phyloP scores from a whole-genome alignment of 1,140 invertebrate genomes.

The Macrocentrus cingulum region DNA sequence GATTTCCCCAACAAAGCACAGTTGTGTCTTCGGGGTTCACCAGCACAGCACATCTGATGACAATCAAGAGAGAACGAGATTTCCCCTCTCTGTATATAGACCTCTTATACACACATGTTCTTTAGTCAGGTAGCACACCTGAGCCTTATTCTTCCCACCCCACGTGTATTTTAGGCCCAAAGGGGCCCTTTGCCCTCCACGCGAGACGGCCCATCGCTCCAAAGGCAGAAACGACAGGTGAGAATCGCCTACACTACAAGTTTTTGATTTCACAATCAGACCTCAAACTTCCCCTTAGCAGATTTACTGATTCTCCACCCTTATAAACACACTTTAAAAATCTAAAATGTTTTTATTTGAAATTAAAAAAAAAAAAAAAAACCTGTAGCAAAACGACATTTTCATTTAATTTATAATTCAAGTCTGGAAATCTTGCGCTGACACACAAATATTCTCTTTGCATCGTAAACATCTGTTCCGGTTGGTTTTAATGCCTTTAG shows the following conservation, averaged over 20 bases:
- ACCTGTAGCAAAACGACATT: not conserved
- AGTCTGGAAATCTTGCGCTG: too few species aligned
- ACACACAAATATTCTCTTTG: not conserved
- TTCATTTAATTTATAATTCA: too few species aligned
- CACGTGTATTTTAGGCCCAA: not conserved
- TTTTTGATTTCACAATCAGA: not conserved
- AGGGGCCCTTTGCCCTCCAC: not conserved
- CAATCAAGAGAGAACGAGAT: too few species aligned
- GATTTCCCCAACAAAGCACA: constrained; percentile 52
- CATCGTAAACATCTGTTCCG: constrained; percentile 15
- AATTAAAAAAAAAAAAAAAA: not conserved
- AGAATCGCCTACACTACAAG: constrained; percentile 4
- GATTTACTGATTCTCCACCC: not conserved
- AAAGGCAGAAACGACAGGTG: constrained; percentile 20
- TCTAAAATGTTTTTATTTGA: not conserved
- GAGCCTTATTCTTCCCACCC: constrained; percentile 30
- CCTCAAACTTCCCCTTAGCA: not conserved
- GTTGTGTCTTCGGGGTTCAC: constrained; percentile 42
- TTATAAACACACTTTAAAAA: too few species aligned
- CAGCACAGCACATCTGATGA: too few species aligned
- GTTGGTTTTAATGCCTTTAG: constrained; percentile 2
- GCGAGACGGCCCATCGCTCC: constrained; percentile 4
- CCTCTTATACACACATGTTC: constrained; percentile 22
- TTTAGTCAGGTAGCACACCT: constrained; percentile 51
- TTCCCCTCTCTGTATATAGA: constrained; percentile 26